These are phyloP conservation scores for Torymus aiolomorphi DNA, from an alignment of 2,888 invertebrate genomes.

Conservation along the genomic window DNA sequence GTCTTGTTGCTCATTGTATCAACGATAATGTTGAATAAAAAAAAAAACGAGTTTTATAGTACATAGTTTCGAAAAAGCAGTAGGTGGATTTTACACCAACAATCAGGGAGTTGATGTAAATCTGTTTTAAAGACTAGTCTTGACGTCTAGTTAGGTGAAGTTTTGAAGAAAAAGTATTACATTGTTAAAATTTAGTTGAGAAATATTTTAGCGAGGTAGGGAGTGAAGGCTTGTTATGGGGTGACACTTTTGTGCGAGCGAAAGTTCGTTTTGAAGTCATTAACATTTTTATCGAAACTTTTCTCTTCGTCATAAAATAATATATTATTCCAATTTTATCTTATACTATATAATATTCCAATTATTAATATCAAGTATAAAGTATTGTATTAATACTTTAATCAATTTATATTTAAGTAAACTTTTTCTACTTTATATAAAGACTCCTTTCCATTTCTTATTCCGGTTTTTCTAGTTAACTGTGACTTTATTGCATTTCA, in stretches of 20 bases:
- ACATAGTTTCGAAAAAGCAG: conserved; percentile 38
- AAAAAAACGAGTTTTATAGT: conserved; percentile 54
- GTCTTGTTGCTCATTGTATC: conserved; percentile 48
- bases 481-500: conserved; percentile 25
- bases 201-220: conserved; percentile 44
- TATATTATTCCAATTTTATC: conserved; percentile 44
- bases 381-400: conserved; percentile 45
- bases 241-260: conserved; percentile 33
- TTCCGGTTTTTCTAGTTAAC: conserved; percentile 31
- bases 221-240: conserved; percentile 34
- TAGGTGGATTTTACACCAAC: conserved; percentile 37
- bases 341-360: conserved; percentile 36
- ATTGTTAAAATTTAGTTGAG: conserved; percentile 54
- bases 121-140: conserved; percentile 52
- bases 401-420: conserved; percentile 42
- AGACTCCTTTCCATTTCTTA: conserved; percentile 44
- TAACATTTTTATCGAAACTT: conserved; percentile 34
- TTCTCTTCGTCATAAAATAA: conserved; percentile 36
- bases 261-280: conserved; percentile 41
- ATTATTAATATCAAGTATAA: conserved; percentile 37
- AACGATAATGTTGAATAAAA: conserved; percentile 41
- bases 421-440: conserved; percentile 49
- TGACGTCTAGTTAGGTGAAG: conserved; percentile 51
- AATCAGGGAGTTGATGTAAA: conserved; percentile 44
- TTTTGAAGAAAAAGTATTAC: conserved; percentile 43